Conservation (phyloP, 30 jellyfish, hydroid and myxozoan species). For the Hydra vulgaris region DNA sequence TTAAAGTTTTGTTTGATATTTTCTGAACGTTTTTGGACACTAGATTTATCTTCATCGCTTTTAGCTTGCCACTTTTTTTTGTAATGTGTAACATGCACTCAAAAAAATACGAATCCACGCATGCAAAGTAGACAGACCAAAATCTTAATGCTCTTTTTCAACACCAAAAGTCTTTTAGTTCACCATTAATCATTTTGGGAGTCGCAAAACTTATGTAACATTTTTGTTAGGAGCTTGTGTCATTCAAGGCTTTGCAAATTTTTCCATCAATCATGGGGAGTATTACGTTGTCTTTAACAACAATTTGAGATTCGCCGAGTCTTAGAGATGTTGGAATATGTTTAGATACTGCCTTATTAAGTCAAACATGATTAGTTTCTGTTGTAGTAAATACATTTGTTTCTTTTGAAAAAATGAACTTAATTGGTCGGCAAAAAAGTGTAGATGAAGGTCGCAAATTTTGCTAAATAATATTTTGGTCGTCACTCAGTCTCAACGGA, state of each 20-base stretch:
- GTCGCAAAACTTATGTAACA: not conserved
- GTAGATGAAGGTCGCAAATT: not conserved
- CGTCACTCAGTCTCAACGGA: not conserved
- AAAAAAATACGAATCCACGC: not conserved
- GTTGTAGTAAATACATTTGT: not conserved
- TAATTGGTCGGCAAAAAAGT: not conserved
- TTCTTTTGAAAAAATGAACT: not conserved
- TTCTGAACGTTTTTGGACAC: not conserved
- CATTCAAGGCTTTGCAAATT: not conserved
- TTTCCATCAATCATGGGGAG: not conserved
- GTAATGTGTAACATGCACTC: not conserved
- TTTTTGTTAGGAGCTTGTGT: not conserved
- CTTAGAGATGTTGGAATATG: not conserved
- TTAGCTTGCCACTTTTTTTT: not conserved
- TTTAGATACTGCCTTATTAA: not conserved
- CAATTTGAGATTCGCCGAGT: not conserved
- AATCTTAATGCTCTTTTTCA: not conserved
- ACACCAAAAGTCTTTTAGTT: not conserved
- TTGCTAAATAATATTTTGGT: not conserved
- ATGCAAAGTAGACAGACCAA: not conserved
- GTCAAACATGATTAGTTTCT: not conserved
- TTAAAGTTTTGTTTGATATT: not conserved
- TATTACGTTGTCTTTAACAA: not conserved
- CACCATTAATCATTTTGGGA: not conserved
- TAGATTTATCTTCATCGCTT: not conserved